Conservation (phyloP, 2,888 invertebrate genomes). For the Synanthedon andrenaeformis region DNA sequence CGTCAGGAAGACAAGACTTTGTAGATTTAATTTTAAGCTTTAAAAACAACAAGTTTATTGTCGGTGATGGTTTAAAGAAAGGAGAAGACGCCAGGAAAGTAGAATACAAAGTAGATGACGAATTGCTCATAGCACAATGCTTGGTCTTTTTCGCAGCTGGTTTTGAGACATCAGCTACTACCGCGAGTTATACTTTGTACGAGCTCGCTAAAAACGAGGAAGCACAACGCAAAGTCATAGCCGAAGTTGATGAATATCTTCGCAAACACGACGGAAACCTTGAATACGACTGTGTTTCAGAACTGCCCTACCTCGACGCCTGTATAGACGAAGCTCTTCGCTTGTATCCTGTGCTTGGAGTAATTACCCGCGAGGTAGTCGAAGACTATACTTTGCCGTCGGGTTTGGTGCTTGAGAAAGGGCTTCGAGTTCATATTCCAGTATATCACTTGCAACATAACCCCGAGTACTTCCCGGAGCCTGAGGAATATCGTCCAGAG, state of each 20-base stretch:
- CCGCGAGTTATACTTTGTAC: constrained; percentile 22
- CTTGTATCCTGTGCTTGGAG: too few relatives aligned
- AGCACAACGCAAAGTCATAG: constrained; percentile 18
- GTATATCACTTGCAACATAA: constrained; percentile 34
- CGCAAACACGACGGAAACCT: constrained; percentile 16
- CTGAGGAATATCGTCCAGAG: constrained; percentile 28
- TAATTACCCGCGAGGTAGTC: constrained; percentile 12
- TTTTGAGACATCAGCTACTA: constrained; percentile 35
- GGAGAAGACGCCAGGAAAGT: constrained; percentile 1
- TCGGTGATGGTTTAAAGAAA: neutral
- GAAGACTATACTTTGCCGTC: constrained; percentile 36
- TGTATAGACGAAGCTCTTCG: constrained; percentile 14
- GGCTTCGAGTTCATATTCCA: constrained; percentile 39
- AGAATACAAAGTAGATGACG: constrained; percentile 24
- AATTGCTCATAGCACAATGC: constrained; percentile 51
- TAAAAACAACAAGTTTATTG: neutral
- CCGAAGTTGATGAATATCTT: constrained; percentile 30
- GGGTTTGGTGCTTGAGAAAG: constrained; percentile 32
- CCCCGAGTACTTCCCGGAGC: constrained; percentile 16
- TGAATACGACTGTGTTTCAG: constrained; percentile 28
- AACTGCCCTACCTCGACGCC: constrained; percentile 28
- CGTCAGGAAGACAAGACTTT: neutral
- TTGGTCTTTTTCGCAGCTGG: constrained; percentile 56
- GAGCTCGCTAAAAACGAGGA: constrained; percentile 33
- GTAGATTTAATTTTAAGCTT: neutral